Evolutionary conservation across 1,140 invertebrate species (phyloP).

Genomic region (Zaprionus capensis): DNA sequence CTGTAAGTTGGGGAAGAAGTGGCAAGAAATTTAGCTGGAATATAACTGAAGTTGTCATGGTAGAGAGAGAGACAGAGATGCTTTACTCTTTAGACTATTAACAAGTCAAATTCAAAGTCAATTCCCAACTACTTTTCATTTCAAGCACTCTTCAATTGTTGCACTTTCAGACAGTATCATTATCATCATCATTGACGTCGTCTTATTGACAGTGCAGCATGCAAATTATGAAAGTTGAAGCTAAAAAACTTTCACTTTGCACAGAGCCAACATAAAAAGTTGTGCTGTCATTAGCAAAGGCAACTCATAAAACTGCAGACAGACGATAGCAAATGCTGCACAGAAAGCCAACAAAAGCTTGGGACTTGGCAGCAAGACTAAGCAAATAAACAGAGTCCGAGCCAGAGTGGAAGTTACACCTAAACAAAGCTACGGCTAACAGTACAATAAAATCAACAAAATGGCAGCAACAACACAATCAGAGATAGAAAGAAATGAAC

Average conservation of each 20-base stretch:
- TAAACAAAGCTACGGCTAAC: slow-evolving; percentile 37
- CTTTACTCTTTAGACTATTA: neutral
- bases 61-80: neutral
- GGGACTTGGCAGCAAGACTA: slow-evolving; percentile 23
- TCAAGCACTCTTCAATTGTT: neutral
- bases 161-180: slow-evolving; percentile 22
- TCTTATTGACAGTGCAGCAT: slow-evolving; percentile 21
- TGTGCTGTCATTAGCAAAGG: slow-evolving; percentile 40
- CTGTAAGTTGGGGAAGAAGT: neutral
- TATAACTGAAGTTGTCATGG: neutral
- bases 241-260: slow-evolving; percentile 37
- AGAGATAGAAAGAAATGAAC: too few species aligned
- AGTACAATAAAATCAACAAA: slow-evolving; percentile 48
- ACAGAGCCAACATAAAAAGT: slow-evolving; percentile 30
- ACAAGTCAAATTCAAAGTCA: neutral
- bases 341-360: neutral
- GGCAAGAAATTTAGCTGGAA: neutral
- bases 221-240: slow-evolving; percentile 33
- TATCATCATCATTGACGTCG: neutral
- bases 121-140: neutral
- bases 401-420: slow-evolving; percentile 48
- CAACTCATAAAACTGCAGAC: slow-evolving; percentile 38
- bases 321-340: neutral
- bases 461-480: slow-evolving; percentile 22
- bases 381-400: slow-evolving; percentile 43